Conservation (phyloP, 2,888 invertebrate genomes). For the Horisme vitalbata region DNA sequence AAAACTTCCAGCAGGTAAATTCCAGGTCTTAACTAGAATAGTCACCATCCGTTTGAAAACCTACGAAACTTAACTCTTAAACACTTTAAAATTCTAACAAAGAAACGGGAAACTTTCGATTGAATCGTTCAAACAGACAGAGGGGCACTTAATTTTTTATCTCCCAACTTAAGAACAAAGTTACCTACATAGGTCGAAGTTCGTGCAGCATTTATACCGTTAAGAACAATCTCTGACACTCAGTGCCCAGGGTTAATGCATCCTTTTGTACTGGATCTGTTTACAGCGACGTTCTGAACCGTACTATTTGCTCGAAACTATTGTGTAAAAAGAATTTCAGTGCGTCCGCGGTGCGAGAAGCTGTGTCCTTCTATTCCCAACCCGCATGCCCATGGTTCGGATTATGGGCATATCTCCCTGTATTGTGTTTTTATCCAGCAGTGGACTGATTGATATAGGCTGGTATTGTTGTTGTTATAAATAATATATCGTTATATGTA, state of each 20-base stretch:
- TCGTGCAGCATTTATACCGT: constrained; percentile 56
- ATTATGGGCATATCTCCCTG: no score
- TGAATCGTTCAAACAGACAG: constrained; percentile 33
- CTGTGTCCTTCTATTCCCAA: no score
- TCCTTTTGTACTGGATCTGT: constrained; percentile 42
- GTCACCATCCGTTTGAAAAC: background rate
- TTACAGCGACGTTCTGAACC: constrained; percentile 34
- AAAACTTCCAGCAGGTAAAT: no score
- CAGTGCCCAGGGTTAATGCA: constrained; percentile 55
- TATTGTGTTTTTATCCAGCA: no score
- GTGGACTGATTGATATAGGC: no score
- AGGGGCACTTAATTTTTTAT: constrained; percentile 34
- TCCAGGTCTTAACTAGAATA: no score
- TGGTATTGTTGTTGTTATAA: no score
- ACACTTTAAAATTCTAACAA: constrained; percentile 19
- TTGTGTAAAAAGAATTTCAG: background rate
- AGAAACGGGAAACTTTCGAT: constrained; percentile 24
- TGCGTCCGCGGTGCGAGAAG: no score
- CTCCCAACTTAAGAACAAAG: constrained; percentile 24
- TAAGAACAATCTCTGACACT: constrained; percentile 61
- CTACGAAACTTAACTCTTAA: constrained; percentile 3
- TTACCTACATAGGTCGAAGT: constrained; percentile 53
- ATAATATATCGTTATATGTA: no score
- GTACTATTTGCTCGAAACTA: constrained; percentile 23
- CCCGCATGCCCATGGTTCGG: no score